Percentiles rank a stretch among this genome's conserved stretches.
Evolutionary conservation across 2,888 invertebrate genomes (phyloP).

Genomic region (Heliconius sara): DNA sequence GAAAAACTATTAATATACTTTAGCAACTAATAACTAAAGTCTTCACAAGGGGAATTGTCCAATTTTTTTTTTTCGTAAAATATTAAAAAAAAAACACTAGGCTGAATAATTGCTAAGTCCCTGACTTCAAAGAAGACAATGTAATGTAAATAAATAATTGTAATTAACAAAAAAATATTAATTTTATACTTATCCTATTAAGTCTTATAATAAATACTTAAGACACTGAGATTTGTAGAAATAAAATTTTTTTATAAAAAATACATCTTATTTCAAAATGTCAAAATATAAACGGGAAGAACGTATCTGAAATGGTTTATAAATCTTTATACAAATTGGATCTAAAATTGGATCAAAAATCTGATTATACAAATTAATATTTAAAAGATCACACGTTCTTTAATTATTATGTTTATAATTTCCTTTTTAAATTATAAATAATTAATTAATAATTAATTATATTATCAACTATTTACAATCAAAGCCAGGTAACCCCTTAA

Average conservation of each 20-base stretch:
- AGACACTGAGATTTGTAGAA: background rate
- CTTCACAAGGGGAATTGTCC: background rate
- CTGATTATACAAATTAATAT: background rate
- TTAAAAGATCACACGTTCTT: background rate
- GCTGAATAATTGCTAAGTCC: background rate
- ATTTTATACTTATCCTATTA: background rate
- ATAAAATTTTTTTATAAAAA: background rate
- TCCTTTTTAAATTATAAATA: background rate
- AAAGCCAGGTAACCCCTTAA: conserved; percentile 33
- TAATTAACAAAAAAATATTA: background rate
- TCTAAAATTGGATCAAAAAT: background rate
- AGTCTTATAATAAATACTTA: conserved; percentile 4
- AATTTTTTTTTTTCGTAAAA: background rate
- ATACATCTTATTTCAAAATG: background rate
- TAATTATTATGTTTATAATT: background rate
- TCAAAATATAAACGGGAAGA: background rate
- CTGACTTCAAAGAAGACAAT: background rate
- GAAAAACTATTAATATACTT: background rate
- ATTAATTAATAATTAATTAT: background rate
- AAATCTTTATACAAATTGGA: background rate
- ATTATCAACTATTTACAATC: conserved; percentile 27
- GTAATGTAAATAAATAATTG: background rate
- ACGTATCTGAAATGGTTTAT: background rate
- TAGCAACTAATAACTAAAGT: conserved; percentile 11
- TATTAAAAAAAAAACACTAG: background rate